Evolutionary conservation across 2,113 vertebrate genomes (phyloP), one percentile per base, ranked within the genome.

Genomic region (Nycticebus coucang): DNA sequence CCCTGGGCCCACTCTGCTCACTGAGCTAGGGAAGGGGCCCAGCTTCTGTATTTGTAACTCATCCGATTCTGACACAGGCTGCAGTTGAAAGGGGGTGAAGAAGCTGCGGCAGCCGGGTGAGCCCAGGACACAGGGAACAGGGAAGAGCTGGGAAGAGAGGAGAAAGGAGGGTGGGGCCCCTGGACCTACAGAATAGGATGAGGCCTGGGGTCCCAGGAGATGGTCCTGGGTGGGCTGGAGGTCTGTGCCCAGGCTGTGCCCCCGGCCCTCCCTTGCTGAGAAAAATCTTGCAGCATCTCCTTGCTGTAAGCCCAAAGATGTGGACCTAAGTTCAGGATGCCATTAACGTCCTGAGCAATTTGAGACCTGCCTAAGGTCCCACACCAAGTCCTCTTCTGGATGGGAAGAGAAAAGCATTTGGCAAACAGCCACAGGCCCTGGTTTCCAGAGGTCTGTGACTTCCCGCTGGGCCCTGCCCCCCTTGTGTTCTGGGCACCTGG

Each of bases 231-330:
- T 17, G 33, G 19, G 12, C 21, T 21, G 22, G 64, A 35, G 5
- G 2, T 55, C 62, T 4, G 59, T 19, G 4, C 3, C 0, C 5
- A 14, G 11, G 18, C 37, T 6, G 0, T 18, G 12, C 0, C 30
- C 57, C 55, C 9, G 13, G 0, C 30, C 22, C 69, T 53, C n/a
- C 19, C 22, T 57, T n/a, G 45, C 88, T 74, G 14, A 57, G 77
- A 37, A 57, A 15, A 15, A 74, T n/a, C 78, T 33, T 45, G 18
- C 5, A 60, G 64, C 15, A 4, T 37, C 15, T 77, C 26, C 24
- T 18, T 68, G 33, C 75, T 7, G 1, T 64, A 22, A 30, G 28
- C 50, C 21, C 50, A 79, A 57, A 84, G 71, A n/a, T 21, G 12
- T 45, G 41, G 19, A 22, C 62, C 35, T 87, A 59, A n/a, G 21